Evolutionary conservation across 1,140 invertebrate species (phyloP).

Genomic region (Caenorhabditis latens): DNA sequence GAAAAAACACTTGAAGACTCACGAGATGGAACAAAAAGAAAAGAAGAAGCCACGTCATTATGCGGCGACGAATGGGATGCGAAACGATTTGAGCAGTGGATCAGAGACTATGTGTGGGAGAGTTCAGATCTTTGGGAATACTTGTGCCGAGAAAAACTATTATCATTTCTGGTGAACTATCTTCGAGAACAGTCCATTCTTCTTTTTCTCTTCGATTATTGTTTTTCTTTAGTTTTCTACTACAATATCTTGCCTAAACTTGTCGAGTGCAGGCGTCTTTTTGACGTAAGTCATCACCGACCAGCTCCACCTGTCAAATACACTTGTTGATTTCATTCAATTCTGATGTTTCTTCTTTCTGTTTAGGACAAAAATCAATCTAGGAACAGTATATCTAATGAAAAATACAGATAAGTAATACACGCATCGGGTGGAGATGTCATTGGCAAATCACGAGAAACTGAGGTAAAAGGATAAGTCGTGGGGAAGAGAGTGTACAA

Average conservation of each 20-base stretch:
- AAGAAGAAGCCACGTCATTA: constrained; percentile 42
- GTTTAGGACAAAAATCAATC: no score
- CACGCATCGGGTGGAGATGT: background rate
- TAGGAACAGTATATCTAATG: background rate
- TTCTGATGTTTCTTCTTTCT: no score
- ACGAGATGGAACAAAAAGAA: background rate
- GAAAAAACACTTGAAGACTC: constrained; percentile 23
- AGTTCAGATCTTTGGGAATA: no score
- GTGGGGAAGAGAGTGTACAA: no score
- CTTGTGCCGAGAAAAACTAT: no score
- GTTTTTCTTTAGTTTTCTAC: no score
- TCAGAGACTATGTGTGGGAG: background rate
- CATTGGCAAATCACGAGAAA: background rate
- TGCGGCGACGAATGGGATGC: constrained; percentile 42
- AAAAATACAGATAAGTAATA: constrained; percentile 1
- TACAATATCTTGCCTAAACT: background rate
- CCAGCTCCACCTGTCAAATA: background rate
- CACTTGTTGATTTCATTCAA: background rate
- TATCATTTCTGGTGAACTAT: no score
- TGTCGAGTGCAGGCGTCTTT: constrained; percentile 11
- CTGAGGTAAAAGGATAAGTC: background rate
- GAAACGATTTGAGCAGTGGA: constrained; percentile 1
- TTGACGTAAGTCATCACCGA: constrained; percentile 27
- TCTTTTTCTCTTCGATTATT: no score
- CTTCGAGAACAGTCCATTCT: no score